Conservation (phyloP, 2,888 invertebrate species). For the Erebia aethiops region DNA sequence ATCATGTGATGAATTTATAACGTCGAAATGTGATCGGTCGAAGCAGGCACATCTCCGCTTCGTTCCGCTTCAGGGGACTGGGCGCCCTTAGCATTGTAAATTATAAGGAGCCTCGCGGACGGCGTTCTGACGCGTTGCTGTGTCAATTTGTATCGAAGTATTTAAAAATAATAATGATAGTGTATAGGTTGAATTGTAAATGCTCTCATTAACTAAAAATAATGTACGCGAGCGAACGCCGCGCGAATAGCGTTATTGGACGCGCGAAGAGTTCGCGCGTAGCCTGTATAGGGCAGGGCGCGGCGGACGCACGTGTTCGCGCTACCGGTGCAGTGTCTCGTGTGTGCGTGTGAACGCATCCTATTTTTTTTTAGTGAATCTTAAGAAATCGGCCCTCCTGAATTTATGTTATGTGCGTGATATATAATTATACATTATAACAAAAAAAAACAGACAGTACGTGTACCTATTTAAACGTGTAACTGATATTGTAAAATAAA, state of each 20-base stretch:
- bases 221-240: slow-evolving; percentile 30
- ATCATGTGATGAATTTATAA: too few species aligned
- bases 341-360: slow-evolving; percentile 25
- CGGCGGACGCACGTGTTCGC: slow-evolving; percentile 20
- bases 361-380: slow-evolving; percentile 21
- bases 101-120: slow-evolving; percentile 14
- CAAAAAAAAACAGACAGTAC: slow-evolving; percentile 39
- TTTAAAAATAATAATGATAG: slow-evolving; percentile 34
- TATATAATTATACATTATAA: slow-evolving; percentile 34
- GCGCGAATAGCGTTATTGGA: slow-evolving; percentile 14
- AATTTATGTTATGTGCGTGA: slow-evolving; percentile 35
- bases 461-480: slow-evolving; percentile 48
- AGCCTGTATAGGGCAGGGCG: slow-evolving; percentile 22
- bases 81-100: neutral
- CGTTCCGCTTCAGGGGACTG: neutral
- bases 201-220: slow-evolving; percentile 33
- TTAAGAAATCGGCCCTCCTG: slow-evolving; percentile 32
- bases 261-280: slow-evolving; percentile 7
- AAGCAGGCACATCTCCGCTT: neutral
- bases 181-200: slow-evolving; percentile 42
- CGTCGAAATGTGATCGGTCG: neutral
- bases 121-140: slow-evolving; percentile 33
- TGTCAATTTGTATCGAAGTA: slow-evolving; percentile 44
- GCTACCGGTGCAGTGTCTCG: slow-evolving; percentile 1
- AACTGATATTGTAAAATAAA: slow-evolving; percentile 58